A percentile compares a stretch with the other conserved stretches of the same genome.
Conservation (phyloP, 2,113 vertebrate genomes). For the Crypturellus undulatus region DNA sequence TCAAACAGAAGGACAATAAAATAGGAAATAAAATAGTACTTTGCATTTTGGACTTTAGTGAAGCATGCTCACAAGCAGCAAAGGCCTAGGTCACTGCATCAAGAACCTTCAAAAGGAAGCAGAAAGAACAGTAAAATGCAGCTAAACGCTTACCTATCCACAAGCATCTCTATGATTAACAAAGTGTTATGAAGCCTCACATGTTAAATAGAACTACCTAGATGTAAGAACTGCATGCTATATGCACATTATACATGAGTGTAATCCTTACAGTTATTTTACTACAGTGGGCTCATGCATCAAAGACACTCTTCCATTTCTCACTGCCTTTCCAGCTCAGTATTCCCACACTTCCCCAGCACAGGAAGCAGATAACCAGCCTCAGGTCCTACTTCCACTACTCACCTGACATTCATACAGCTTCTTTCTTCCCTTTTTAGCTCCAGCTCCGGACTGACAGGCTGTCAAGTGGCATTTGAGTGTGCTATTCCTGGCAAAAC, state of each 20-base stretch:
- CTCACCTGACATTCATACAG: conserved; percentile 99
- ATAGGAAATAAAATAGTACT: neutral
- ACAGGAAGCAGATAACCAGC: neutral
- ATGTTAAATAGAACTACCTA: neutral
- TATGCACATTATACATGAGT: neutral
- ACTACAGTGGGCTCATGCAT: neutral
- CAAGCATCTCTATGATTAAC: neutral
- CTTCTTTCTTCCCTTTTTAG: conserved; percentile 98
- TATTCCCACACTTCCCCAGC: neutral
- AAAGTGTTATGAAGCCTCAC: neutral
- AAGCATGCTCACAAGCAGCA: neutral
- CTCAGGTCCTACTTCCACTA: neutral
- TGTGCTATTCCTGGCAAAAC: conserved; percentile 96
- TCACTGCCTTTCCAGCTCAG: neutral
- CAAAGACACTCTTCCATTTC: too few relatives aligned
- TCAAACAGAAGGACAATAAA: neutral
- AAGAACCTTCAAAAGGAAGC: neutral
- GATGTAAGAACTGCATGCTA: neutral
- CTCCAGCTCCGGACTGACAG: conserved; percentile 94
- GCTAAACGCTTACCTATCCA: neutral
- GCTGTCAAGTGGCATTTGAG: conserved; percentile 97
- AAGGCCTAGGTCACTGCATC: neutral
- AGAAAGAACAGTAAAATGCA: neutral
- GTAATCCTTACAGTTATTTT: neutral
- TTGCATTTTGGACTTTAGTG: neutral